A percentile compares a stretch with the other conserved stretches of the same genome.
phyloP scores from a whole-genome alignment of 2,113 vertebrate genomes.

The Anseranas semipalmata region DNA sequence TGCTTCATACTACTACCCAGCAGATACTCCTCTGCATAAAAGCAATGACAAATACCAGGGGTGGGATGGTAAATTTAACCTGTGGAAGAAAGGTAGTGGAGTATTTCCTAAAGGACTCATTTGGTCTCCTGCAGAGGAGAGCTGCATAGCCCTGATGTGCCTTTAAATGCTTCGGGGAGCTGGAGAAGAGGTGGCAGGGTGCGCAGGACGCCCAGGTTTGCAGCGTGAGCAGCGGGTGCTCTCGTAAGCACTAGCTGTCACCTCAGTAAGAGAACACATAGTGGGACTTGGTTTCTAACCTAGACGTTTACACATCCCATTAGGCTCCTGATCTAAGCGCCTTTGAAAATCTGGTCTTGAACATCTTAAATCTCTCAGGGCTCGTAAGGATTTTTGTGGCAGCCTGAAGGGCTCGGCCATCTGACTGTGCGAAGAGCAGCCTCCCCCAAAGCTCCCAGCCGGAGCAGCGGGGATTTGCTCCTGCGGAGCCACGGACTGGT shows the following conservation, averaged over 20 bases:
- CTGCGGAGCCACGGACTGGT: neutral
- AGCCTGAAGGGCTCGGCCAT: no score
- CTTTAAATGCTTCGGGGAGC: neutral
- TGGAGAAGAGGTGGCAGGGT: neutral
- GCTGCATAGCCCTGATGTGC: neutral
- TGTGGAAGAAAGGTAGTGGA: neutral
- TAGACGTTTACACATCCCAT: neutral
- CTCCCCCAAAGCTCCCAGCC: neutral
- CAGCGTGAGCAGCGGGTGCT: neutral
- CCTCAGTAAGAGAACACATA: rapidly evolving
- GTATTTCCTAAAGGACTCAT: neutral
- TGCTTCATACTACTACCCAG: neutral
- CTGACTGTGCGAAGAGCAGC: rapidly evolving
- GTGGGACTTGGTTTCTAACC: neutral
- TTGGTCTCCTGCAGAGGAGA: neutral
- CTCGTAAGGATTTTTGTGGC: neutral
- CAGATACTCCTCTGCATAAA: neutral
- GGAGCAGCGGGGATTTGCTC: neutral
- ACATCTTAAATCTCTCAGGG: neutral
- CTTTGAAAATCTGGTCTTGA: neutral
- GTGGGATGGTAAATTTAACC: neutral
- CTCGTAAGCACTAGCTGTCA: neutral
- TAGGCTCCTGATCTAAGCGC: neutral
- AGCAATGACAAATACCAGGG: neutral
- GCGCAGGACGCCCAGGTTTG: neutral